A percentile compares a stretch with the other conserved stretches of the same genome.
phyloP scores from a whole-genome alignment of 2,888 invertebrate genomes.

The Drosophila monieri region DNA sequence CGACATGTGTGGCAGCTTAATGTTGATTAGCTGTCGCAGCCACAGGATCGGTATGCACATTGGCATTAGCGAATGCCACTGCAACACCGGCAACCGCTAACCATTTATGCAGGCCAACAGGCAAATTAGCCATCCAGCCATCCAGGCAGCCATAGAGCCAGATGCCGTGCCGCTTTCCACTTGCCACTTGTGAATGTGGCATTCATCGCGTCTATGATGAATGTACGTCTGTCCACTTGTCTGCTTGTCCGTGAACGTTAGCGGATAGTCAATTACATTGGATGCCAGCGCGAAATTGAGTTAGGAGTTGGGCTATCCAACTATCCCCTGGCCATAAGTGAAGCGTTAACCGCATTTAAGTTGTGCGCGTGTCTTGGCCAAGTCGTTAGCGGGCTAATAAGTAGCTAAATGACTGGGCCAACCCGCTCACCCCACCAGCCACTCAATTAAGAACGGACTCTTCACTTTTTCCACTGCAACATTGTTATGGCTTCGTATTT shows the following conservation, averaged over 20 bases:
- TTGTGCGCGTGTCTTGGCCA: conserved; percentile 33
- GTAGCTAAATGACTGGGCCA: conserved; percentile 47
- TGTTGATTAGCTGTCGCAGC: conserved; percentile 64
- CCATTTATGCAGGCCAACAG: conserved; percentile 55
- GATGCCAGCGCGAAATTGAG: conserved; percentile 17
- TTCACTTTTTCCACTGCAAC: conserved; percentile 57
- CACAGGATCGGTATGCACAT: conserved; percentile 40
- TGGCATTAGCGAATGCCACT: conserved; percentile 29
- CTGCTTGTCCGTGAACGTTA: conserved; percentile 38
- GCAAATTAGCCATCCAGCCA: conserved; percentile 57
- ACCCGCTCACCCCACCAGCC: conserved; percentile 19
- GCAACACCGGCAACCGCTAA: conserved; percentile 43
- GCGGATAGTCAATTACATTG: conserved; percentile 59
- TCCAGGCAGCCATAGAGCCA: not conserved
- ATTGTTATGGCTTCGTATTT: conserved; percentile 46
- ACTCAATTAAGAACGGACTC: conserved; percentile 56
- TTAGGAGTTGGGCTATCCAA: conserved; percentile 4
- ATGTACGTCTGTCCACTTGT: conserved; percentile 7
- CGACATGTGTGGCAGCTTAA: conserved; percentile 33
- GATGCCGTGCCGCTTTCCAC: conserved; percentile 2
- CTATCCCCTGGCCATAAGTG: conserved; percentile 43
- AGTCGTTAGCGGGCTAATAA: conserved; percentile 56
- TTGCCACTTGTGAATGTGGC: conserved; percentile 8
- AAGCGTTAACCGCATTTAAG: conserved; percentile 66
- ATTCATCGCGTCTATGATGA: conserved; percentile 41